Percentiles rank a stretch among this genome's conserved stretches.
Conservation (phyloP, 2,113 vertebrate species). For the Notarius lentiginosus region DNA sequence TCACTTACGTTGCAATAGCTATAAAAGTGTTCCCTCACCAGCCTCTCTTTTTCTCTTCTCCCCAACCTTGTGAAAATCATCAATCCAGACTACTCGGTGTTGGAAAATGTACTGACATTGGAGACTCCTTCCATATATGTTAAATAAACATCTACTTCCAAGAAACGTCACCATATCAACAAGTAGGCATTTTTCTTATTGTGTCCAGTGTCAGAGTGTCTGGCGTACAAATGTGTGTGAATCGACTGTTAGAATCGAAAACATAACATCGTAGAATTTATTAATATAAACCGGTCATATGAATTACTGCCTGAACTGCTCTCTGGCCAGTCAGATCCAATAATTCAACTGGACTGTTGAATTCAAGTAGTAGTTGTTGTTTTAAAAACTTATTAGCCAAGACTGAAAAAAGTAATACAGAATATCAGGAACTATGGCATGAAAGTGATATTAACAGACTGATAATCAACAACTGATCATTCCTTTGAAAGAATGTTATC, state of each 20-base stretch:
- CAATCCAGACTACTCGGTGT: too few relatives aligned
- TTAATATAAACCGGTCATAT: not conserved
- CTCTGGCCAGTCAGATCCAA: not conserved
- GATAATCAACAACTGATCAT: not conserved
- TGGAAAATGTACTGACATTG: not conserved
- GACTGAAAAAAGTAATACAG: not conserved
- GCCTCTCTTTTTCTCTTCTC: not conserved
- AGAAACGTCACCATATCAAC: not conserved
- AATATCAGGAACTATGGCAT: not conserved
- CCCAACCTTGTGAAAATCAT: too few relatives aligned
- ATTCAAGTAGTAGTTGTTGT: not conserved
- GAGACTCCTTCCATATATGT: not conserved
- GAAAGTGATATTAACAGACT: constrained; percentile 12
- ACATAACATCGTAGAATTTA: not conserved
- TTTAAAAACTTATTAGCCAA: not conserved
- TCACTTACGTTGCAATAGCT: too few relatives aligned
- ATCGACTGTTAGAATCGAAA: not conserved
- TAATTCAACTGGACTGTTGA: not conserved
- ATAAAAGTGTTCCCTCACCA: not conserved
- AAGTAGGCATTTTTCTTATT: not conserved
- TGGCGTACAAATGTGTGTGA: too few relatives aligned
- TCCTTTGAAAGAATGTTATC: not conserved
- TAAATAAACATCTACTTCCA: not conserved
- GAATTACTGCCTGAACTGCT: not conserved
- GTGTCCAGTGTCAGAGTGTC: too few relatives aligned